phyloP scores from a whole-genome alignment of 2,113 vertebrate species.

The Crotophaga sulcirostris region DNA sequence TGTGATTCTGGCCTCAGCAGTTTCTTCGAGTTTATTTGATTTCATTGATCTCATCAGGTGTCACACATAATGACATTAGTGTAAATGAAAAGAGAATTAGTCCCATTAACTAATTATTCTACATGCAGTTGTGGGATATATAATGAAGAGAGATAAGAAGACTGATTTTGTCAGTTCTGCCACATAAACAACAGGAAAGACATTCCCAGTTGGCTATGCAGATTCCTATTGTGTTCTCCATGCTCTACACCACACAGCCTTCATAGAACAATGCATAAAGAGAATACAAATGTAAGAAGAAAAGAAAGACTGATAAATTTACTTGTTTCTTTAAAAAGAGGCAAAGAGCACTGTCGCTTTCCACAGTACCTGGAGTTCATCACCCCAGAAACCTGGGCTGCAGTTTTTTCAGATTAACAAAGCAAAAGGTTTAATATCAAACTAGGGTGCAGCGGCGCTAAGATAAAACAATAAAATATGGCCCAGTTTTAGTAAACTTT shows the following conservation, averaged over 20 bases:
- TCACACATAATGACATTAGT: conserved; percentile 1
- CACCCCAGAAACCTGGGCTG: background rate
- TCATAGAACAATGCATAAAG: background rate
- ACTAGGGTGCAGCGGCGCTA: background rate
- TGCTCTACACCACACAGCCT: background rate
- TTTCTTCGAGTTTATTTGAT: conserved; percentile 36
- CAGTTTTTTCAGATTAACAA: background rate
- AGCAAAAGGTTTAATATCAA: background rate
- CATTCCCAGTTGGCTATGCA: background rate
- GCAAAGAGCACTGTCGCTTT: background rate
- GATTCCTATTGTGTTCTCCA: background rate
- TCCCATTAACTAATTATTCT: conserved; percentile 18
- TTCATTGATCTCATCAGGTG: conserved; percentile 29
- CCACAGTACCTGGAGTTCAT: background rate
- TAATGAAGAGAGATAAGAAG: conserved; percentile 29
- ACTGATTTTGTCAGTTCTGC: conserved; percentile 16
- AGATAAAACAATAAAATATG: background rate
- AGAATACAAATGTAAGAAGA: background rate
- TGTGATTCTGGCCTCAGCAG: conserved; percentile 23
- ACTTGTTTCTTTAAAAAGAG: background rate
- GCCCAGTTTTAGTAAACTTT: background rate
- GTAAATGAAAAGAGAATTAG: conserved; percentile 34
- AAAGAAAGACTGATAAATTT: background rate
- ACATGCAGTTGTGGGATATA: background rate
- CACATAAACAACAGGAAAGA: background rate